Evolutionary conservation across 2,113 vertebrate genomes (phyloP).

Genomic region (Sakesphorus luctuosus): DNA sequence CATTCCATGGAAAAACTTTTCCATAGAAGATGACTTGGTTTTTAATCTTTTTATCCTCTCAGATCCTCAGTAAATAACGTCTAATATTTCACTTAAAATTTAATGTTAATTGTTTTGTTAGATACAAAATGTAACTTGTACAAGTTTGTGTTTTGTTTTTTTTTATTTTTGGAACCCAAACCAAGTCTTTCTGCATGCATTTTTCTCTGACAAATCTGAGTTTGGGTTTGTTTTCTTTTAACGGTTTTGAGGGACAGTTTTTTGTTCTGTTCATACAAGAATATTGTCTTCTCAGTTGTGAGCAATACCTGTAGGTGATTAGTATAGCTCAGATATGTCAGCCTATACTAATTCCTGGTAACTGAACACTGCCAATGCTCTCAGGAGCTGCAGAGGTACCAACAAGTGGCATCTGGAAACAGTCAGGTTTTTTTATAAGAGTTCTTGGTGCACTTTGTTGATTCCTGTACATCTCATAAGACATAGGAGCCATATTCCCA

Average conservation of each 20-base stretch:
- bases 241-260: not conserved
- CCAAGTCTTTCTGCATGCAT: not conserved
- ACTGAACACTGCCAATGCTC: not conserved
- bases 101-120: not conserved
- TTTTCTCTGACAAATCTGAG: not conserved
- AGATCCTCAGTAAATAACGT: not conserved
- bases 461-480: not conserved
- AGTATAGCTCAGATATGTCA: not conserved
- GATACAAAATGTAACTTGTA: not conserved
- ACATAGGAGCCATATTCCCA: not conserved
- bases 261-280: not conserved
- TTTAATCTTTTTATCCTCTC: not conserved
- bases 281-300: not conserved
- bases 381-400: not conserved
- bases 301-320: not conserved
- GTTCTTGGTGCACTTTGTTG: not conserved
- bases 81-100: not conserved
- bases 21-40: not conserved
- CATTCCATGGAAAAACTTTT: not conserved
- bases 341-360: not conserved
- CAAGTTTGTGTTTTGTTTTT: not conserved
- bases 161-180: not conserved
- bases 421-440: not conserved
- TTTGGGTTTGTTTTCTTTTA: not conserved
- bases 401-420: not conserved